Conservation (phyloP, 1,140 invertebrate genomes). For the Teleopsis dalmanni region DNA sequence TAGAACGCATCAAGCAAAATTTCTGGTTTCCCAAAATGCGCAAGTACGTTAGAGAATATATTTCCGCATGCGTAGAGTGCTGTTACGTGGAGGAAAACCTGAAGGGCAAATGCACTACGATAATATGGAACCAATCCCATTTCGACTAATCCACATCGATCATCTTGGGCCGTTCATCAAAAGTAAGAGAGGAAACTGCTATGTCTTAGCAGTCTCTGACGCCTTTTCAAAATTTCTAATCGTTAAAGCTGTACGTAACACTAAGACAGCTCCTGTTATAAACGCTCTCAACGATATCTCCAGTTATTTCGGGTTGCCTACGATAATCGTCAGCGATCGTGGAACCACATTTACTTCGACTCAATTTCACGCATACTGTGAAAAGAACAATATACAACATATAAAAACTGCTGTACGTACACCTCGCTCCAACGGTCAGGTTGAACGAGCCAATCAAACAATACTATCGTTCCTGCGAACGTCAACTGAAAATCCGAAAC, state of each 20-base stretch:
- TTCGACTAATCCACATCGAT: slow-evolving; percentile 28
- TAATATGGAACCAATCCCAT: slow-evolving; percentile 24
- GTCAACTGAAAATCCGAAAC: neutral
- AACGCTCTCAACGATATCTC: slow-evolving; percentile 16
- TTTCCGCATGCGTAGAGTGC: slow-evolving; percentile 19
- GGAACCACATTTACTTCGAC: slow-evolving; percentile 11
- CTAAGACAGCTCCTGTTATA: slow-evolving; percentile 21
- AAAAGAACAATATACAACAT: slow-evolving; percentile 8
- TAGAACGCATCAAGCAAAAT: slow-evolving; percentile 13
- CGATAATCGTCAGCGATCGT: slow-evolving; percentile 21
- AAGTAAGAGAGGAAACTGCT: slow-evolving; percentile 33
- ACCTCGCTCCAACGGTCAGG: slow-evolving; percentile 19
- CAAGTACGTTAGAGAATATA: slow-evolving; percentile 18
- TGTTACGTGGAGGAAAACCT: slow-evolving; percentile 20
- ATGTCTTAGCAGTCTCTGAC: slow-evolving; percentile 44
- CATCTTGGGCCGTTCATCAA: slow-evolving; percentile 28
- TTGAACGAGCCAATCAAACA: slow-evolving; percentile 21
- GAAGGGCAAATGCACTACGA: slow-evolving; percentile 23
- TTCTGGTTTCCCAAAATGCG: slow-evolving; percentile 28
- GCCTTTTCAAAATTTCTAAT: slow-evolving; percentile 22
- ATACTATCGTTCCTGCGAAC: neutral
- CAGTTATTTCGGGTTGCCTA: slow-evolving; percentile 14
- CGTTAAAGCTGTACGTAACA: slow-evolving; percentile 11
- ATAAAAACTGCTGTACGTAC: slow-evolving; percentile 11
- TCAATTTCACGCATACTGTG: slow-evolving; percentile 7